Base-by-base conservation (phyloP, 35 echinoderm and acorn worm species). In the Ophioderma brevispina region DNA sequence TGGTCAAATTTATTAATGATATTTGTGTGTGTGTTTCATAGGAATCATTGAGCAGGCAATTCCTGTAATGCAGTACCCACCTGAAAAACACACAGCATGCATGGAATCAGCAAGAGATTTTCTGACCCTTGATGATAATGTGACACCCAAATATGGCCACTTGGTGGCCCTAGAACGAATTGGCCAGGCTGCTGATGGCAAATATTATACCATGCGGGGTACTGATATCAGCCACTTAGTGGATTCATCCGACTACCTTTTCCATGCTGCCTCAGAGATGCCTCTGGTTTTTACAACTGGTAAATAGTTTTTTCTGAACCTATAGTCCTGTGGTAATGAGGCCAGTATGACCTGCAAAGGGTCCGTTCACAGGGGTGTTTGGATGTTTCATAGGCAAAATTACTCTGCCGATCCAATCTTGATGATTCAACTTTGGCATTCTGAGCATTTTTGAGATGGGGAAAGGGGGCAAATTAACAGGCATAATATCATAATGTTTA, bases 121-220 rank as follows among this genome's bases (percentile, higher is more conserved):
- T 76, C 38, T 98, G 21, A 89, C 55, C 0, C 31, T 32, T 19
- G 39, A 84, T 35, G 89, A 92, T 80, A 86, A 75, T 35, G 6
- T 0, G 5, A 78, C 63, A n/a, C 88, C 92, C 32, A 77, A 76
- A 21, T 94, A 87, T 77, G 88, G 94, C 37, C 92, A 94, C 82
- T 56, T 98, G 18, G 75, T 94, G 36, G 91, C 95, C 28, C 91
- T 97, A 50, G 96, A 97, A 32, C 85, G 92, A 43, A 40, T 75
- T 64, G 96, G 96, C 3, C 64, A 46, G 82, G 96, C 89, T 30
- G 55, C 33, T 19, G 95, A 97, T 81, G 92, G 92, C 21, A 36
- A 42, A 31, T 94, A 86, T 39, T 85, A 93, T 75, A 91, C 92
- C 17, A 85, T 82, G 49, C 84, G 49, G 34, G 92, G 64, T 21